A percentile compares a stretch with the other conserved stretches of the same genome.
phyloP scores from a whole-genome alignment of 1,140 invertebrate species.

The Panagrolaimus sp. region DNA sequence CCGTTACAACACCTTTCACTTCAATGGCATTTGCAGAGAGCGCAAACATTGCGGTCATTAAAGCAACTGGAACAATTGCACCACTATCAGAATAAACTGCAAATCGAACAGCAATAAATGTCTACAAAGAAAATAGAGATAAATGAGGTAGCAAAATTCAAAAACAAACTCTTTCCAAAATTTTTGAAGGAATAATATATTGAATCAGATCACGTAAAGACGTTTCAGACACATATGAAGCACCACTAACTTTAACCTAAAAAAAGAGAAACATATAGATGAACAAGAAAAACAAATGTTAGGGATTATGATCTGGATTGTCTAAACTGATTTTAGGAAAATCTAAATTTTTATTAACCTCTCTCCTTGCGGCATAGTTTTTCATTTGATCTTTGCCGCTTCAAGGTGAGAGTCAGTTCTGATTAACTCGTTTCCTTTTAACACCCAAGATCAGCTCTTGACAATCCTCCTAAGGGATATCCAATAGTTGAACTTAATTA shows the following conservation, averaged over 20 bases:
- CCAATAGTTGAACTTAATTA: neutral
- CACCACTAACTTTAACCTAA: neutral
- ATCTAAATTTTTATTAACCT: too few relatives aligned
- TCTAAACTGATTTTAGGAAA: too few relatives aligned
- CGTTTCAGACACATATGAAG: neutral
- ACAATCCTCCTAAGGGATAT: too few relatives aligned
- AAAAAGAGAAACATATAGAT: neutral
- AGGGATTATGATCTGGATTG: too few relatives aligned
- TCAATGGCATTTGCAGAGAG: neutral
- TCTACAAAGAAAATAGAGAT: neutral
- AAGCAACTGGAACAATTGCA: neutral
- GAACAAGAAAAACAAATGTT: neutral
- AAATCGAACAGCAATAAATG: neutral
- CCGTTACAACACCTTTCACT: neutral
- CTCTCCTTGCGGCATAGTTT: too few relatives aligned
- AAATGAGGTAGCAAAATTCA: neutral
- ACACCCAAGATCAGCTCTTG: too few relatives aligned
- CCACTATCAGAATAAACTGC: constrained; percentile 3
- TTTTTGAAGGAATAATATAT: constrained; percentile 6
- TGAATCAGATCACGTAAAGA: neutral
- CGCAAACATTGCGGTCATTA: neutral
- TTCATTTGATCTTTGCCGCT: too few relatives aligned
- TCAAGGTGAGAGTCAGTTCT: too few relatives aligned
- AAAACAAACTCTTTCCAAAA: neutral
- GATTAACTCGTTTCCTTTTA: too few relatives aligned